Evolutionary conservation across 2,888 invertebrate species (phyloP), one percentile per base, ranked within the genome.

Genomic region (Orthosia gracilis): DNA sequence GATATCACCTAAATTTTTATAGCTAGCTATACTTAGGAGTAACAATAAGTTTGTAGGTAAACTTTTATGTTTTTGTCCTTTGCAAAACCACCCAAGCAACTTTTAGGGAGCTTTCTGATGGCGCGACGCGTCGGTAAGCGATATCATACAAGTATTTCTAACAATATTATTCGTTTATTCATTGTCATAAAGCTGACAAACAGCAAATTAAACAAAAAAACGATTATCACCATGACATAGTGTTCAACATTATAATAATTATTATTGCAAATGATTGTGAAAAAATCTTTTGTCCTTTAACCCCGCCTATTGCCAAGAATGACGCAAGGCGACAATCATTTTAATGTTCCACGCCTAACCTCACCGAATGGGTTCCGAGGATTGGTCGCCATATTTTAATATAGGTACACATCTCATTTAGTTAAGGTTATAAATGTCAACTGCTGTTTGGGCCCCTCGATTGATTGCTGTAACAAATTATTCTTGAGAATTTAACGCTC

Each of bases 301-400:
- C 47, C 23, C 50, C 50, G 47, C 58, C 17, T 58, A 17, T 54
- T 65, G 52, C n/a, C 18, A 47, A 18, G 49, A 49, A 81, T 82
- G 81, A 82, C 84, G 81, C 65, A 82, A 84, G 40, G 15, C 62
- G n/a, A 62, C 68, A 80, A 69, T 63, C 12, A 66, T 71, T 75
- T 57, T 61, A 63, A 80, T 80, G 65, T 55, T 54, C 61, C 54
- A 58, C 74, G 59, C 80, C 81, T 59, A 72, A 77, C 59, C 52
- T 55, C 49, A 26, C 65, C 31, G n/a, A 59, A 74, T 65, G 68
- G 57, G 31, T 54, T 62, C 55, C 59, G 50, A 64, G 79, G 68
- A 70, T 64, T 59, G 40, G 26, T 17, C 70, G 40, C 61, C 54
- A 74, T 62, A 66, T 47, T 79, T 59, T 67, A 74, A 18, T 55